phyloP scores from a whole-genome alignment of 2,888 invertebrate genomes.

The Liopterus haemorrhoidalis region DNA sequence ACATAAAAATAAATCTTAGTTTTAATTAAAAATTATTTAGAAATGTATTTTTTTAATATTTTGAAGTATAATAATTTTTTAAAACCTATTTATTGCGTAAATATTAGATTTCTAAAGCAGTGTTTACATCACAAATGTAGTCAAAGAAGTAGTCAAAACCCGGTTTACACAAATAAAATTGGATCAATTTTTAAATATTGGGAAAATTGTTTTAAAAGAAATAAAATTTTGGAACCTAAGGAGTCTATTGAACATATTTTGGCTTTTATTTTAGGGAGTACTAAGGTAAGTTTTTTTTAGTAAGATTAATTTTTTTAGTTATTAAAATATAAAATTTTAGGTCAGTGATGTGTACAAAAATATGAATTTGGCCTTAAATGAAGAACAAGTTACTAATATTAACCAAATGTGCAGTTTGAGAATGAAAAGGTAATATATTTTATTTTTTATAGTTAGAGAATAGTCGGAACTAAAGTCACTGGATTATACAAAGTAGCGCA shows the following conservation, averaged over 20 bases:
- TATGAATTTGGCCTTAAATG: slow-evolving; percentile 31
- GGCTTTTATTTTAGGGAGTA: slow-evolving; percentile 50
- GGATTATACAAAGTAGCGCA: too few species aligned
- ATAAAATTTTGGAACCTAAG: slow-evolving; percentile 50
- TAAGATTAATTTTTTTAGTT: background rate
- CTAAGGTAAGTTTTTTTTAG: slow-evolving; percentile 46
- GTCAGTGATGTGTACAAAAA: slow-evolving; percentile 33
- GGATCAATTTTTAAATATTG: too few species aligned
- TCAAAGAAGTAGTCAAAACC: too few species aligned
- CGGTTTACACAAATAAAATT: too few species aligned
- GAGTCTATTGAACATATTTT: slow-evolving; percentile 54
- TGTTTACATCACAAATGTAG: too few species aligned
- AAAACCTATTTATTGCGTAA: too few species aligned
- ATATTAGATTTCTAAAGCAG: too few species aligned
- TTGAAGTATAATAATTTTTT: too few species aligned
- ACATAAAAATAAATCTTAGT: too few species aligned
- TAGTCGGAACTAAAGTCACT: too few species aligned
- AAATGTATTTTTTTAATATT: too few species aligned
- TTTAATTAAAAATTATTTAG: too few species aligned
- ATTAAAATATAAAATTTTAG: slow-evolving; percentile 35
- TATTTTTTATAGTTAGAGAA: background rate
- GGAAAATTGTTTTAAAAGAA: slow-evolving; percentile 45
- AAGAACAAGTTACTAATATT: slow-evolving; percentile 41
- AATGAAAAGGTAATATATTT: slow-evolving; percentile 33
- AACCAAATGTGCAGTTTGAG: slow-evolving; percentile 45